A percentile compares a stretch with the other conserved stretches of the same genome.
phyloP scores from a whole-genome alignment of 2,113 vertebrate genomes.

The Guaruba guarouba region DNA sequence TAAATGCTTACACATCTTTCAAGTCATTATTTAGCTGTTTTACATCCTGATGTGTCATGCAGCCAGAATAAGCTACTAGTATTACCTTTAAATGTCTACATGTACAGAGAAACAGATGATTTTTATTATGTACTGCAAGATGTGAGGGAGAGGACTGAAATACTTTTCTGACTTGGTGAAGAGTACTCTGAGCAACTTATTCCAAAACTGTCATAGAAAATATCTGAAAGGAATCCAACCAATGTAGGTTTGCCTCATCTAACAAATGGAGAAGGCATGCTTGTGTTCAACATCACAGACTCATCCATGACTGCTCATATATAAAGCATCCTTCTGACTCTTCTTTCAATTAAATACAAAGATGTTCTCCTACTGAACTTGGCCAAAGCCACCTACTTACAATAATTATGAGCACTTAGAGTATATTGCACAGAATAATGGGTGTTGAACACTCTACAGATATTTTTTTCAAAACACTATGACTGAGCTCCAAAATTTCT shows the following conservation, averaged over 20 bases:
- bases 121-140: background rate
- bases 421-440: background rate
- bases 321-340: background rate
- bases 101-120: background rate
- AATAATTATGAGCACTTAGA: background rate
- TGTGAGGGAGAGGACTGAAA: background rate
- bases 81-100: slow-evolving; percentile 7
- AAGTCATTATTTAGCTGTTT: background rate
- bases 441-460: background rate
- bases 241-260: background rate
- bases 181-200: background rate
- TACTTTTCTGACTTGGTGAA: background rate
- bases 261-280: background rate
- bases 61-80: slow-evolving; percentile 13
- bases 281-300: background rate
- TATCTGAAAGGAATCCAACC: background rate
- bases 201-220: background rate
- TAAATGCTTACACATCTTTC: background rate
- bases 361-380: background rate
- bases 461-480: background rate
- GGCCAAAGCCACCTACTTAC: background rate
- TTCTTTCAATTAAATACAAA: background rate
- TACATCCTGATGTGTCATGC: slow-evolving; percentile 25
- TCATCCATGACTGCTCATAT: background rate
- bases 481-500: background rate